Evolutionary conservation across 92 coral and sea anemone genomes (phyloP).

Genomic region (Epizoanthus scotinus): DNA sequence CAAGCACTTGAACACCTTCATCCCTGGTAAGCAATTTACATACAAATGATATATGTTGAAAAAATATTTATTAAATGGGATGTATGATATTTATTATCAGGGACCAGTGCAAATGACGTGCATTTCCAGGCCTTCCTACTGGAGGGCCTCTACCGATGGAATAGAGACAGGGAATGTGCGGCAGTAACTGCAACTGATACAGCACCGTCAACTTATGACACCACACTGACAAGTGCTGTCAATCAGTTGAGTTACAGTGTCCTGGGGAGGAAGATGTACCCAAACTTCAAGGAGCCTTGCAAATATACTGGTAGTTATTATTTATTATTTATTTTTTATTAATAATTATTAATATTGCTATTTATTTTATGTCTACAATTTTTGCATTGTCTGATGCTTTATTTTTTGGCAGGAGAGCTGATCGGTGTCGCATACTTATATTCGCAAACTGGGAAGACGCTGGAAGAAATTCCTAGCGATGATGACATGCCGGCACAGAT

Average conservation of each 20-base stretch:
- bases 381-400: background rate
- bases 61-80: too few relatives aligned
- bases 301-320: constrained; percentile 47
- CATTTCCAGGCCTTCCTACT: constrained; percentile 46
- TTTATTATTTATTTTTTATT: background rate
- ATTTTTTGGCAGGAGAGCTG: constrained; percentile 35
- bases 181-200: too few relatives aligned
- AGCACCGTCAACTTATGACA: too few relatives aligned
- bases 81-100: background rate
- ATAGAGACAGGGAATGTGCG: too few relatives aligned
- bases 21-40: constrained; percentile 11
- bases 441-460: background rate
- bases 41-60: too few relatives aligned
- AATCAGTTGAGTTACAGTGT: constrained; percentile 31
- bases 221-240: constrained; percentile 21
- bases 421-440: constrained; percentile 48
- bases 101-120: constrained; percentile 36
- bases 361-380: background rate
- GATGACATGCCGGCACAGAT: background rate
- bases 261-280: constrained; percentile 22
- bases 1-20: constrained; percentile 38
- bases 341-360: background rate
- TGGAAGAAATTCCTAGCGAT: background rate
- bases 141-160: constrained; percentile 46
- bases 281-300: constrained; percentile 26